Conservation (phyloP, 2,888 invertebrate species). For the Drosophila dives region DNA sequence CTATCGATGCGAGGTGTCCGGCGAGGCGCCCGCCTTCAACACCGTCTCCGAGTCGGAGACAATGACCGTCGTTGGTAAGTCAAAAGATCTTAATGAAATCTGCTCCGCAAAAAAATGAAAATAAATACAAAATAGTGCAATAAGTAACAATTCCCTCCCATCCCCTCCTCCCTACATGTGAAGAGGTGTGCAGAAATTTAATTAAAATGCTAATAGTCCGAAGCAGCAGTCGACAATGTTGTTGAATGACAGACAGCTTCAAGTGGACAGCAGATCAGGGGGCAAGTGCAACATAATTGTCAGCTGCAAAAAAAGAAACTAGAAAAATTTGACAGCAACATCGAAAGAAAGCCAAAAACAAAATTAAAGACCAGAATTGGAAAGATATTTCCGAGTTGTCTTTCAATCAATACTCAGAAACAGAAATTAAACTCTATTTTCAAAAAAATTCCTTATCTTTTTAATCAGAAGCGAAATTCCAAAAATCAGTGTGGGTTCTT, state of each 20-base stretch:
- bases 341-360: slow-evolving; percentile 20
- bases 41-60: slow-evolving; percentile 90
- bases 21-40: slow-evolving; percentile 91
- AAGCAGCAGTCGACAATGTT: slow-evolving; percentile 69
- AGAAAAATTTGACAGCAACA: not conserved
- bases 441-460: not conserved
- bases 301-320: slow-evolving; percentile 9
- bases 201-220: slow-evolving; percentile 78
- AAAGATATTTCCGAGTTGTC: not conserved
- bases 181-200: slow-evolving; percentile 62
- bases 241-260: slow-evolving; percentile 61
- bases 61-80: slow-evolving; percentile 91
- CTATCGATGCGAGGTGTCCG: slow-evolving; percentile 92
- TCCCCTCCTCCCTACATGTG: too few relatives aligned
- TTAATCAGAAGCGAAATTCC: not conserved
- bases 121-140: not conserved
- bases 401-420: not conserved
- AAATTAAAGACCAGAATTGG: slow-evolving; percentile 8
- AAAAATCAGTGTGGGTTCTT: too few relatives aligned
- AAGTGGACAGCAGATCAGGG: slow-evolving; percentile 24
- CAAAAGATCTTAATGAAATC: slow-evolving; percentile 26
- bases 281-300: slow-evolving; percentile 70
- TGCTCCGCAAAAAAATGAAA: not conserved
- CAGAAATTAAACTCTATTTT: not conserved
- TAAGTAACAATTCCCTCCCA: not conserved